Base-by-base conservation (phyloP, 1,140 invertebrate species). In the Lucilia sericata region DNA sequence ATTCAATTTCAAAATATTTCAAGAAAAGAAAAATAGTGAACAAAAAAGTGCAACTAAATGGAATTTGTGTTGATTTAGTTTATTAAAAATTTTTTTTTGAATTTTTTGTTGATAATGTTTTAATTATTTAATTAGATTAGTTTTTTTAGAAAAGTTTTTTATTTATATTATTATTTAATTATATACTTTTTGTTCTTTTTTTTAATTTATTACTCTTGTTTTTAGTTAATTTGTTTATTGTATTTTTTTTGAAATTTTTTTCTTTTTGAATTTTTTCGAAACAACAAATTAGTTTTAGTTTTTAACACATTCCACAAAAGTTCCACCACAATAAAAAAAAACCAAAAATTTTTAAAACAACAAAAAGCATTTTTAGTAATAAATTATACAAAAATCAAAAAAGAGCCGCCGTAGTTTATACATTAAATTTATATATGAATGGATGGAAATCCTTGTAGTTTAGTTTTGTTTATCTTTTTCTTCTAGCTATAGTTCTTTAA, bases 1-100 rank as follows among this genome's bases (percentile, higher is more conserved):
- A 8, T 10, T 42, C 42, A 42, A 30, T 55, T 55, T 55, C 8
- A 55, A 10, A 82, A n/a, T 25, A 70, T 34, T 55, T 0, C 60
- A 82, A 42, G 3, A 36, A 78, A 78, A 36, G 47, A 36, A 78
- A 42, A 80, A 49, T 80, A 49, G 42, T 51, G 76, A 51, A 80
- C 76, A 80, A 83, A 83, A 83, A 83, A 83, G 82, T 83, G 82
- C 82, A 83, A 83, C 70, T 82, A 75, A 83, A 75, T 83, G 60
- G 82, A 83, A 74, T 83, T 83, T 75, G 74, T 36, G 42, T 74
- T 74, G 19, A 75, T 74, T 74, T 42, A n/a, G 14, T 19, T 83
- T 9, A 25, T 55, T 55, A 14, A 55, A 30, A 30, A 30, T 30
- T 55, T 55, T 55, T 12, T 42, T 42, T 42, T 8, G 42, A 0